Evolutionary conservation across 2,888 invertebrate species (phyloP), one percentile per base, ranked within the genome.

Genomic region (Imbricaverruca yamaguchii): DNA sequence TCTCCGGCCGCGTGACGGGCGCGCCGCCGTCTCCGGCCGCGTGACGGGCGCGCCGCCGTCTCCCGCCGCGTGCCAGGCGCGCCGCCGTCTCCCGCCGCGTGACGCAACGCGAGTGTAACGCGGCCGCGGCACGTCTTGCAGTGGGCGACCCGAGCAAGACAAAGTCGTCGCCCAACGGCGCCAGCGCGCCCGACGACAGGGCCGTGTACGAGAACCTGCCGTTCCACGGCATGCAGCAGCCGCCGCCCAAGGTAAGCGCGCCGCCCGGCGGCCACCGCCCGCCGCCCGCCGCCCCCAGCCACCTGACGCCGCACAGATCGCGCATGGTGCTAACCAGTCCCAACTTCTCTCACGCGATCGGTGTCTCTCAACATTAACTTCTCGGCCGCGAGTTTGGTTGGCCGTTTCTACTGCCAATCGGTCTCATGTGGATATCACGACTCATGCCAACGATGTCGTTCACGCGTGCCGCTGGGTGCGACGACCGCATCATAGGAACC

Each of bases 201-300:
- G 89, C 89, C 81, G 92, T 93, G 87, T 96, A 96, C 91, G 96
- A 96, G 90, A 96, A 96, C 89, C 91, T 96, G 86, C 96, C 96
- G 87, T 96, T 96, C 91, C 96, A 96, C 88, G 95, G 95, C 86
- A 92, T 96, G 87, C 95, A 95, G 89, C 93, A 94, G 89, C 94
- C 95, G 87, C 95, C 95, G 86, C 93, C 95, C 89, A 96, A 96
- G 94, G 96, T 96, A 92, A 89, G 86, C 4, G 65, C 23, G 9
- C n/a, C 18, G 9, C n/a, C 23, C 23, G 61, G n/a, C 63, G n/a
- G n/a, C 9, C 63, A 21, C 63, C 63, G 63, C 84, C 79, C 55
- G 79, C 69, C 56, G 67, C 82, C 82, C 80, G 69, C 80, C 77
- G 81, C 65, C 56, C 80, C 74, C 80, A 80, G 80, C 18, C 63